Base-by-base conservation (phyloP, 2,888 invertebrate species). In the Eledona agricola region DNA sequence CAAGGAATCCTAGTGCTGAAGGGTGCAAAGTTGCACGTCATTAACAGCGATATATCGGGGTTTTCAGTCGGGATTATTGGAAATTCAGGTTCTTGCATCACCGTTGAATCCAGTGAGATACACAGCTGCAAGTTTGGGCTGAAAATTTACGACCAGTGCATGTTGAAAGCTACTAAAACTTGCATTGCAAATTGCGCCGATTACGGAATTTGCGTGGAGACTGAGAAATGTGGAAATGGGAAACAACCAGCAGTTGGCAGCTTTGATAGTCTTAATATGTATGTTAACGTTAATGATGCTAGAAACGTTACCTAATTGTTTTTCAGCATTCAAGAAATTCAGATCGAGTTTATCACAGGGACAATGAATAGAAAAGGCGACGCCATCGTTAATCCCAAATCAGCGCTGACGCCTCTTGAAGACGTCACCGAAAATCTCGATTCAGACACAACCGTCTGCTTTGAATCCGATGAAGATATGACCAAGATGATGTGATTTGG, bases 1-100 rank as follows among this genome's bases (percentile, higher is more conserved):
- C 78, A 81, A 62, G 83, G 81, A 11, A 76, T 84, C 13, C 75
- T 82, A n/a, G 79, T 79, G 31, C 65, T 80, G 62, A 67, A 76
- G 42, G 74, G 78, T 59, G 66, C 74, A 47, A 65, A 75, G 52
- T 56, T 84, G 2, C 66, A 75, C 15, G 62, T 82, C 2, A 69
- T 78, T 5, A 74, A 79, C 55, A 82, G 81, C 35, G 63, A 74
- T 7, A 75, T 85, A 16, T 72, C 71, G 23, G 76, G 79, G 22
- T 80, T 84, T 66, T 77, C 79, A 4, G 79, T 78, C n/a, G 81
- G 79, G 1, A 67, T 84, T 29, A 76, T 79, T 11, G 70, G 75
- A 51, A 78, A 73, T 72, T 78, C 72, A 29, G 62, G 64, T 56
- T 77, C 75, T 26, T 72, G 61, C 55, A 73, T 77, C 64, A 72